Conservation (phyloP, 2,888 invertebrate genomes). For the Caenorhabditis virilis region DNA sequence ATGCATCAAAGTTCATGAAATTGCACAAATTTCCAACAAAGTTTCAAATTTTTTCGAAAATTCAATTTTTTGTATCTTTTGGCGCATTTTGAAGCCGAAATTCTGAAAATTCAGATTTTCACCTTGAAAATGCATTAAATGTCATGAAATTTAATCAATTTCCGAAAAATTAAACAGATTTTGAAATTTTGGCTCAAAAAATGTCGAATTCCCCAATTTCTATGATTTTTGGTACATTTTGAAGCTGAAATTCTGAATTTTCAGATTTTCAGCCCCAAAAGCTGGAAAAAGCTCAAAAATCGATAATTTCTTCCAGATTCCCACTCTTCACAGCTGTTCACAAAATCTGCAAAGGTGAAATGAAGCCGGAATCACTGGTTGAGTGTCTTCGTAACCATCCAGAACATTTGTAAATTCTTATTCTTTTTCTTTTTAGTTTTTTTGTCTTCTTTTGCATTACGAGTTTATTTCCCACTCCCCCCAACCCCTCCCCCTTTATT, state of each 20-base stretch:
- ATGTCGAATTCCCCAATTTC: background rate
- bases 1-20: no score
- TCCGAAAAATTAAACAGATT: no score
- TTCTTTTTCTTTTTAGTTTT: no score
- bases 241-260: no score
- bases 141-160: no score
- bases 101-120: constrained; percentile 11
- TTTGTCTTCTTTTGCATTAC: no score
- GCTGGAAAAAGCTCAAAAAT: background rate
- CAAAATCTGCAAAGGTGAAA: constrained; percentile 81
- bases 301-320: constrained; percentile 76
- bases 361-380: constrained; percentile 50
- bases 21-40: no score
- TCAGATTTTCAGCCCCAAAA: background rate
- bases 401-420: constrained; percentile 47
- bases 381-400: constrained; percentile 57
- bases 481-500: background rate
- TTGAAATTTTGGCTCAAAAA: no score
- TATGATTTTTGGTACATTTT: no score
- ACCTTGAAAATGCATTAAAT: background rate
- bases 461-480: no score
- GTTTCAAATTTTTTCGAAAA: no score
- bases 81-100: constrained; percentile 6
- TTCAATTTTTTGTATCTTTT: no score
- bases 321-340: constrained; percentile 94